These are phyloP conservation scores for Scaptomyza parva DNA, from an alignment of 2,888 invertebrate species.

Conservation along the genomic window DNA sequence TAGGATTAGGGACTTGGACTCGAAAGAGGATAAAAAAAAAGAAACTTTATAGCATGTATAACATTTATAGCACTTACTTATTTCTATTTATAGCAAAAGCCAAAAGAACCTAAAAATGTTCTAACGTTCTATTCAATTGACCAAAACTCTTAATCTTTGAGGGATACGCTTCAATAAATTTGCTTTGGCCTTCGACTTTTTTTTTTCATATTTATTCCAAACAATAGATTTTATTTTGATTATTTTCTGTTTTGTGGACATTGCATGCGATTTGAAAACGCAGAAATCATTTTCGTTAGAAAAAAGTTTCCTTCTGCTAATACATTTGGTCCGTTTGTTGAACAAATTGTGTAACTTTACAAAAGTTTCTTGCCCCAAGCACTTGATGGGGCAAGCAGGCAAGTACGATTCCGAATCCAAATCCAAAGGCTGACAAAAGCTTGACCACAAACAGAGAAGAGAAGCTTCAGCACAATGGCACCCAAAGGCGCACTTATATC, in stretches of 20 bases:
- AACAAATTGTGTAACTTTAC: conserved; percentile 60
- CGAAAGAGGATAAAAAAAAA: background rate
- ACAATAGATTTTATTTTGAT: conserved; percentile 3
- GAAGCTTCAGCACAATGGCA: conserved; percentile 69
- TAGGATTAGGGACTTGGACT: background rate
- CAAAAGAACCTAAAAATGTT: background rate
- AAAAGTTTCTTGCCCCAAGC: conserved; percentile 55
- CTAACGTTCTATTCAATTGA: conserved; percentile 26
- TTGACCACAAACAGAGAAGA: conserved; percentile 71
- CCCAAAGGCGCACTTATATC: conserved; percentile 76
- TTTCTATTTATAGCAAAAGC: conserved; percentile 4
- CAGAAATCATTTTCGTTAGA: conserved; percentile 54
- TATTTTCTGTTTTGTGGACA: conserved; percentile 7
- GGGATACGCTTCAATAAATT: conserved; percentile 29
- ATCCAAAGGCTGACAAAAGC: conserved; percentile 57
- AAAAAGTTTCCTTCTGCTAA: conserved; percentile 62
- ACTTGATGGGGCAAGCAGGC: conserved; percentile 49
- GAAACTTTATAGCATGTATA: too few relatives aligned
- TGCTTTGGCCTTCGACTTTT: conserved; percentile 22
- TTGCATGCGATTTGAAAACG: conserved; percentile 37
- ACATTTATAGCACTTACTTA: background rate
- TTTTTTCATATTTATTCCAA: conserved; percentile 2
- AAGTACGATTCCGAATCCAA: conserved; percentile 8
- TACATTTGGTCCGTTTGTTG: conserved; percentile 69
- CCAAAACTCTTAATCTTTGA: conserved; percentile 21